Evolutionary conservation across 2,113 vertebrate genomes (phyloP).

Genomic region (Proteles cristata): DNA sequence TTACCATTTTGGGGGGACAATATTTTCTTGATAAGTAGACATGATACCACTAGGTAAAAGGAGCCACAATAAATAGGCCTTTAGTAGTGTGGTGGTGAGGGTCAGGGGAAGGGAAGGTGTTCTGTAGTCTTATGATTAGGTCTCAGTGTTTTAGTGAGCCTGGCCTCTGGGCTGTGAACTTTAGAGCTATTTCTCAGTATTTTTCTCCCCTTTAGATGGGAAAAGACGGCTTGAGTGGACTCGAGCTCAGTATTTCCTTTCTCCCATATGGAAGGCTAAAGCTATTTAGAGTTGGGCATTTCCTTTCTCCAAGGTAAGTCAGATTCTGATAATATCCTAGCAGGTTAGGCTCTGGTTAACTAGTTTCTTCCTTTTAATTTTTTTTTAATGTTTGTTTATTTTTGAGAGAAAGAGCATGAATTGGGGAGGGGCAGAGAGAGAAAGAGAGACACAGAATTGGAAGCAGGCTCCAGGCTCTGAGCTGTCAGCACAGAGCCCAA

Average conservation of each 20-base stretch:
- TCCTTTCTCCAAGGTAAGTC: neutral
- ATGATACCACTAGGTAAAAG: neutral
- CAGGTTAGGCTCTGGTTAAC: neutral
- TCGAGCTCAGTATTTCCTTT: neutral
- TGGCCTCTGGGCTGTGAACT: neutral
- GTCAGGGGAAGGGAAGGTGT: neutral
- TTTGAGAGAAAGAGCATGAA: no score
- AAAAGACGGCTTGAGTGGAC: neutral
- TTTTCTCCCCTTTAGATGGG: neutral
- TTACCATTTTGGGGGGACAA: neutral
- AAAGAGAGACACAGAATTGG: no score
- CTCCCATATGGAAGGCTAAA: neutral
- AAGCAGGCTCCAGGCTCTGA: no score
- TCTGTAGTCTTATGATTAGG: neutral
- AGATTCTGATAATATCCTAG: neutral
- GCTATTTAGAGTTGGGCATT: neutral
- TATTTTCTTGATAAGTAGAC: neutral
- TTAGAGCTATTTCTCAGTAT: neutral
- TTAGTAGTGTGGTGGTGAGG: neutral
- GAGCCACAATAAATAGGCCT: neutral
- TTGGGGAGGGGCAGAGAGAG: no score
- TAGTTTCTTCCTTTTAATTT: neutral
- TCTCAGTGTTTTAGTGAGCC: neutral
- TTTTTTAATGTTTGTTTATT: no score
- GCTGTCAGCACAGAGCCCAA: no score